These are phyloP conservation scores for Epiblema foenella DNA, from an alignment of 2,888 invertebrate genomes.

Conservation along the genomic window DNA sequence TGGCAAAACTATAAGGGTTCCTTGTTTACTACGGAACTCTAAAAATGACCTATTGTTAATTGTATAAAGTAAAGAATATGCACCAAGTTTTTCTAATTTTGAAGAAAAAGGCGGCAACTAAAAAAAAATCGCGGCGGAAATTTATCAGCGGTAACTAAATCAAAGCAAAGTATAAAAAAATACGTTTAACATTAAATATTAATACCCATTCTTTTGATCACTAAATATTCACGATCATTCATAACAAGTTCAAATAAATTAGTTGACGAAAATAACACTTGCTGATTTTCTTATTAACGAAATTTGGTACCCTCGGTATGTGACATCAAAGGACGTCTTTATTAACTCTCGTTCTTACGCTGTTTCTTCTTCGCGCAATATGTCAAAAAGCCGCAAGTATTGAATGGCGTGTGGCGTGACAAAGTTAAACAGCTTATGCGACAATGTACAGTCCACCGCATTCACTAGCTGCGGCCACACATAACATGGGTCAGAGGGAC, in stretches of 20 bases:
- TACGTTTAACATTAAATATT: too few species aligned
- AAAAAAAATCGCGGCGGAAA: too few species aligned
- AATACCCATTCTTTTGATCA: background rate
- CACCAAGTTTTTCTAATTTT: too few species aligned
- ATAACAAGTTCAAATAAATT: background rate
- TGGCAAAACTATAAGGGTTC: too few species aligned
- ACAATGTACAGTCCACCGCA: conserved; percentile 12
- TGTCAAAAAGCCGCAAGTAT: background rate
- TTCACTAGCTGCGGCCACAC: conserved; percentile 20
- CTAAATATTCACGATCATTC: background rate
- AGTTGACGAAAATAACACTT: conserved; percentile 14
- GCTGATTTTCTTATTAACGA: conserved; percentile 15
- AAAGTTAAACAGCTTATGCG: conserved; percentile 14
- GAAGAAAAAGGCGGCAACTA: too few species aligned
- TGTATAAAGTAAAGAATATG: too few species aligned
- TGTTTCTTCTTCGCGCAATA: background rate
- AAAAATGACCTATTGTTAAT: too few species aligned
- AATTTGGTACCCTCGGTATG: background rate
- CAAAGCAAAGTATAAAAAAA: too few species aligned
- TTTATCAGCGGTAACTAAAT: too few species aligned
- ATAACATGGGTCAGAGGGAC: conserved; percentile 69
- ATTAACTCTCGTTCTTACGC: background rate
- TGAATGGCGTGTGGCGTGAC: background rate
- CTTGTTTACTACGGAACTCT: too few species aligned
- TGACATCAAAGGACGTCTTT: conserved; percentile 18